These are phyloP conservation scores for Heteromyza rotundicornis DNA, from an alignment of 2,888 invertebrate species.

Conservation along the genomic window DNA sequence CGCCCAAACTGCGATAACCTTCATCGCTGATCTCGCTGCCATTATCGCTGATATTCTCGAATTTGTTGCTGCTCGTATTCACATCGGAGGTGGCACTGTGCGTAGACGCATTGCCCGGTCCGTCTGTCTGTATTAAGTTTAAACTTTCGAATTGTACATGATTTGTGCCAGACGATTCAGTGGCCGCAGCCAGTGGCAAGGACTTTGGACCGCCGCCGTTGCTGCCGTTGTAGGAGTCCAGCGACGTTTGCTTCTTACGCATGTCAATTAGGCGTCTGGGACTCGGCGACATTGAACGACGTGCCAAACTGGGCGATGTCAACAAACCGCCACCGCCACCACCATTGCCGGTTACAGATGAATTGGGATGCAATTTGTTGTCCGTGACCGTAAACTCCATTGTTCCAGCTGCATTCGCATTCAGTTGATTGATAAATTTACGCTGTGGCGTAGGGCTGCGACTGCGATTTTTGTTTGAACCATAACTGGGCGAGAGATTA, in stretches of 20 bases:
- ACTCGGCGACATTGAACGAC: slow-evolving; percentile 62
- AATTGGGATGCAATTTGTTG: not conserved
- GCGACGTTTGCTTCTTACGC: slow-evolving; percentile 57
- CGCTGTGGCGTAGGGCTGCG: slow-evolving; percentile 65
- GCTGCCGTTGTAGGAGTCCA: slow-evolving; percentile 46
- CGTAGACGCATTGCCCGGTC: slow-evolving; percentile 17
- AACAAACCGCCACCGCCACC: slow-evolving; percentile 19
- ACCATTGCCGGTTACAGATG: too few relatives aligned
- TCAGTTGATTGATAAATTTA: slow-evolving; percentile 60
- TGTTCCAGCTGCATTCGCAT: slow-evolving; percentile 24
- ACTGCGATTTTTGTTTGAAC: slow-evolving; percentile 61
- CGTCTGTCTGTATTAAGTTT: slow-evolving; percentile 26
- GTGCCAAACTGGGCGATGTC: slow-evolving; percentile 49
- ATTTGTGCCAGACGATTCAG: slow-evolving; percentile 26
- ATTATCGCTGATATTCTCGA: slow-evolving; percentile 76
- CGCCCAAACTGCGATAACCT: slow-evolving; percentile 81
- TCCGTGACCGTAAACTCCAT: not conserved
- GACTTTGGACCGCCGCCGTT: slow-evolving; percentile 44
- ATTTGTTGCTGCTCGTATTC: slow-evolving; percentile 49
- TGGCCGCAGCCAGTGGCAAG: slow-evolving; percentile 36
- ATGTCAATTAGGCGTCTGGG: slow-evolving; percentile 57
- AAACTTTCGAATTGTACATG: slow-evolving; percentile 44
- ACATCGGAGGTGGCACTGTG: slow-evolving; percentile 21
- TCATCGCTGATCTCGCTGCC: slow-evolving; percentile 86
- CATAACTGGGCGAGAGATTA: slow-evolving; percentile 44